phyloP scores from a whole-genome alignment of 2,113 vertebrate genomes.

The Nipponia nippon region DNA sequence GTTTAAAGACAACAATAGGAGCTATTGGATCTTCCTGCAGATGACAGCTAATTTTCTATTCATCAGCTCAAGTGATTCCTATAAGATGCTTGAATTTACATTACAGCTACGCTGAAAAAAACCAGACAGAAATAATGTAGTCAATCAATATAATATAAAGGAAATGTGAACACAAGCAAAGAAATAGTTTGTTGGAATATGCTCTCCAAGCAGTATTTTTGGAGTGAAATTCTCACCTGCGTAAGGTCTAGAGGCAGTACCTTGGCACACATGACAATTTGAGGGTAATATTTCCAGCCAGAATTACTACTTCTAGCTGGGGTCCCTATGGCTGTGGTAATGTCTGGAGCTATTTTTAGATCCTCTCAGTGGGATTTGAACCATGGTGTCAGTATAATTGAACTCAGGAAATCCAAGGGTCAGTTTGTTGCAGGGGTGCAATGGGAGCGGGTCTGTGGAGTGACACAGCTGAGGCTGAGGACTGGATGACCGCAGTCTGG shows the following conservation, averaged over 20 bases:
- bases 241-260: neutral
- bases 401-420: neutral
- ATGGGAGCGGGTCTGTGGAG: rapidly evolving
- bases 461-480: neutral
- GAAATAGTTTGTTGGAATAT: neutral
- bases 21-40: neutral
- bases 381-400: rapidly evolving
- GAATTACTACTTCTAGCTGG: neutral
- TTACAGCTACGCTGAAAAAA: neutral
- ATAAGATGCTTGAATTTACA: neutral
- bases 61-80: neutral
- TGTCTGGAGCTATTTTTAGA: neutral
- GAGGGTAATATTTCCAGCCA: neutral
- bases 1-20: neutral
- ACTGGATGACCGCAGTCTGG: rapidly evolving
- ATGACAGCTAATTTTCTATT: neutral
- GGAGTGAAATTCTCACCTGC: neutral
- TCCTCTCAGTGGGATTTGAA: neutral
- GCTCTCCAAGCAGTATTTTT: constrained; percentile 5
- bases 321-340: neutral
- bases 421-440: neutral
- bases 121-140: neutral
- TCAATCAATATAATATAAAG: neutral
- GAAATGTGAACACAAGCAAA: neutral
- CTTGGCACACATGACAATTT: neutral